phyloP scores from a whole-genome alignment of 2,797 vertebrate genomes.

The Lithobates pipiens region DNA sequence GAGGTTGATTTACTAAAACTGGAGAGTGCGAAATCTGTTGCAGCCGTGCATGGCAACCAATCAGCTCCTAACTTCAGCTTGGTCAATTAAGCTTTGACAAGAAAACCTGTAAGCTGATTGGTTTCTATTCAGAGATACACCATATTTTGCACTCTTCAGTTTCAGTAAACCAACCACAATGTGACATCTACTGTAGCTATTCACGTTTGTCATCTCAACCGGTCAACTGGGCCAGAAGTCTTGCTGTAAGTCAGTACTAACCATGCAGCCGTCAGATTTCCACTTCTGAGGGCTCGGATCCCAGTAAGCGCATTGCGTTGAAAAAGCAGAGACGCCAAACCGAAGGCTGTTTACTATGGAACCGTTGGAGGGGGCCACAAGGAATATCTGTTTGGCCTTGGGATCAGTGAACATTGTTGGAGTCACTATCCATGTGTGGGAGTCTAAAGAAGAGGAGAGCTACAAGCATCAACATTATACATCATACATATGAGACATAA shows the following conservation, averaged over 20 bases:
- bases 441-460: conserved; percentile 2
- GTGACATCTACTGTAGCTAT: no score
- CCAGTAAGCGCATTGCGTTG: conserved; percentile 11
- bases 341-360: neutral
- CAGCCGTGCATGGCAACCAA: no score
- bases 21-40: no score
- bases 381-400: conserved; percentile 5
- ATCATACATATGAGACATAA: neutral
- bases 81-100: no score
- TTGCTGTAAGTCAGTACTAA: neutral
- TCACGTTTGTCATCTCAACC: no score
- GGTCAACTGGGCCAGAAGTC: no score
- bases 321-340: conserved; percentile 16
- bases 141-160: no score
- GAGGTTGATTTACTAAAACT: no score
- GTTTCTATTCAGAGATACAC: no score
- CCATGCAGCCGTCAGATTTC: conserved; percentile 47
- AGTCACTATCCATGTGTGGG: conserved; percentile 43
- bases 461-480: neutral
- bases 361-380: conserved; percentile 30
- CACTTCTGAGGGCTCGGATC: conserved; percentile 14
- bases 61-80: no score
- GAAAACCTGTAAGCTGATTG: no score
- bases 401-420: conserved; percentile 15
- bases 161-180: no score